Conservation (phyloP, 2,797 vertebrate genomes). For the Myotis daubentonii region DNA sequence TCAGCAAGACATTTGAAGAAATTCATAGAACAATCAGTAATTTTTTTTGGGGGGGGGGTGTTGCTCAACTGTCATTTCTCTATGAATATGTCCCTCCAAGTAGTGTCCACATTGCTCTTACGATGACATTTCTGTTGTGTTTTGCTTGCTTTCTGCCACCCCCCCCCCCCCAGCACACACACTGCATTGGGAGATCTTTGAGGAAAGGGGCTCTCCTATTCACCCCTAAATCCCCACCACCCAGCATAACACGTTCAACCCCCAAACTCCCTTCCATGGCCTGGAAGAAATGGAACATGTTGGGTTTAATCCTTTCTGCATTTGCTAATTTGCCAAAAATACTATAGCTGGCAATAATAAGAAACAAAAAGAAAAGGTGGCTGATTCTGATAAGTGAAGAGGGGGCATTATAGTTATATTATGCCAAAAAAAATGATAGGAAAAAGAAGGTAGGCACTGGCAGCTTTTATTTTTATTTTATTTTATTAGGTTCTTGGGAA, state of each 20-base stretch:
- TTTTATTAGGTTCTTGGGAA: constrained; percentile 32
- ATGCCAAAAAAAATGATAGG: neutral
- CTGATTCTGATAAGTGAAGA: constrained; percentile 11
- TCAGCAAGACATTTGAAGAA: constrained; percentile 19
- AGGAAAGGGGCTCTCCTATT: neutral
- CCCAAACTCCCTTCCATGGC: neutral
- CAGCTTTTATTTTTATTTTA: constrained; percentile 14
- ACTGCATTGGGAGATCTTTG: neutral
- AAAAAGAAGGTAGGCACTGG: neutral
- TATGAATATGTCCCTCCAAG: neutral
- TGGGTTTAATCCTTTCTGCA: neutral
- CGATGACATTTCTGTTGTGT: neutral
- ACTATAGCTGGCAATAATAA: neutral
- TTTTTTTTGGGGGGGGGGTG: neutral
- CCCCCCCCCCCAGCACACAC: neutral
- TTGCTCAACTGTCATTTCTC: neutral
- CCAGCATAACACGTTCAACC: neutral
- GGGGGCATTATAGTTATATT: neutral
- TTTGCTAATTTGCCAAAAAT: neutral
- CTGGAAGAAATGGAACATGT: constrained; percentile 19
- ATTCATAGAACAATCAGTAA: neutral
- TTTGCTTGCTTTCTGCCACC: neutral
- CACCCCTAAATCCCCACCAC: neutral
- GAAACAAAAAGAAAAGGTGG: neutral
- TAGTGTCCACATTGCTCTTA: neutral